Conservation (phyloP, 2,888 invertebrate genomes). For the Pyrochroa serraticornis region DNA sequence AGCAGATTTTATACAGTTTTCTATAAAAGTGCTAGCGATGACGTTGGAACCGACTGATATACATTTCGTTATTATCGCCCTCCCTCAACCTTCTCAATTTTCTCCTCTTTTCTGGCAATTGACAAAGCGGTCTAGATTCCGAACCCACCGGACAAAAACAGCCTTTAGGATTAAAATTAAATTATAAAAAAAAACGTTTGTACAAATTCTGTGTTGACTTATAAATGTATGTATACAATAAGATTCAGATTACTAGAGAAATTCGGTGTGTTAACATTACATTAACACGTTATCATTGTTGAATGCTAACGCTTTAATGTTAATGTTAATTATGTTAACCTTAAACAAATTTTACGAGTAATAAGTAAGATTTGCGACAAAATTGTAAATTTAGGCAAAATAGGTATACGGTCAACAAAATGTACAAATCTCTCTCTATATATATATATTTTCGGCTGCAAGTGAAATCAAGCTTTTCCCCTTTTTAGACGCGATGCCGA, state of each 20-base stretch:
- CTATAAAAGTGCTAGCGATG: slow-evolving; percentile 32
- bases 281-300: slow-evolving; percentile 4
- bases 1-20: slow-evolving; percentile 30
- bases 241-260: slow-evolving; percentile 38
- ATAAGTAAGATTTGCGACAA: slow-evolving; percentile 46
- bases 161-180: slow-evolving; percentile 33
- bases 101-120: slow-evolving; percentile 45
- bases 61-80: slow-evolving; percentile 35
- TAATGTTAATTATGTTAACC: background rate
- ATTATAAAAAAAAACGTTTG: slow-evolving; percentile 39
- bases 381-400: slow-evolving; percentile 51
- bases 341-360: slow-evolving; percentile 29
- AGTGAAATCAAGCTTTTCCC: slow-evolving; percentile 38
- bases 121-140: slow-evolving; percentile 49
- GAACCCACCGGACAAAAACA: slow-evolving; percentile 38
- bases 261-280: slow-evolving; percentile 35
- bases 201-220: slow-evolving; percentile 49
- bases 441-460: slow-evolving; percentile 41
- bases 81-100: slow-evolving; percentile 20
- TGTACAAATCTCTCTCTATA: slow-evolving; percentile 51
- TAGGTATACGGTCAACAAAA: slow-evolving; percentile 58
- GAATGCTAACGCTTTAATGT: slow-evolving; percentile 2
- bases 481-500: background rate
- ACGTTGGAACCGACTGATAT: slow-evolving; percentile 51
- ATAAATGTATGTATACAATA: slow-evolving; percentile 29